phyloP scores from a whole-genome alignment of 2,113 vertebrate genomes.

The Pandion haliaetus region DNA sequence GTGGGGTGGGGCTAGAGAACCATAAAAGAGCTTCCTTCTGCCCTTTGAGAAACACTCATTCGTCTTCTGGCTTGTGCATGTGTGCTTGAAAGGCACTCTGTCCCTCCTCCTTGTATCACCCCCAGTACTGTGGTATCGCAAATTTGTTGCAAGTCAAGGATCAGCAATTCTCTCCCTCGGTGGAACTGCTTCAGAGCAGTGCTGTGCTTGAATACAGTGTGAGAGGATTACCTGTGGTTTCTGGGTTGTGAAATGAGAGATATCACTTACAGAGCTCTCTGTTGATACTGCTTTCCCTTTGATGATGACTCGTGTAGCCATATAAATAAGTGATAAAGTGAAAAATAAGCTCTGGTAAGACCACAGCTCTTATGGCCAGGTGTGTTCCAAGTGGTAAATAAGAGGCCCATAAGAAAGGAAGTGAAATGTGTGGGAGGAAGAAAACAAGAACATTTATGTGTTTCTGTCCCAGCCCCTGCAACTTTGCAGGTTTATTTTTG shows the following conservation, averaged over 20 bases:
- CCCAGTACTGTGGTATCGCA: not conserved
- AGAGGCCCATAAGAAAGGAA: not conserved
- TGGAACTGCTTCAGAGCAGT: not conserved
- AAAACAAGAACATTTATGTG: not conserved
- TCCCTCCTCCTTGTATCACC: not conserved
- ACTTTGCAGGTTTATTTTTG: not conserved
- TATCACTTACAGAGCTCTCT: not conserved
- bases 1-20: not conserved
- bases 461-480: not conserved
- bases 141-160: not conserved
- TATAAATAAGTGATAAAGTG: not conserved
- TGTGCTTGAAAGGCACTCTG: not conserved
- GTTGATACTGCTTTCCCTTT: not conserved
- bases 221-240: slow-evolving; percentile 4
- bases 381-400: not conserved
- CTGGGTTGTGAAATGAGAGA: not conserved
- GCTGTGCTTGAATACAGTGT: not conserved
- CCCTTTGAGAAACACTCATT: not conserved
- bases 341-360: not conserved
- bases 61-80: not conserved
- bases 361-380: not conserved
- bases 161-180: not conserved
- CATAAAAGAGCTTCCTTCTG: not conserved
- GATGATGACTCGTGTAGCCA: not conserved
- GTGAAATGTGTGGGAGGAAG: not conserved